Conservation (phyloP, 2,888 invertebrate genomes). For the Hydroisotoma schaefferi region DNA sequence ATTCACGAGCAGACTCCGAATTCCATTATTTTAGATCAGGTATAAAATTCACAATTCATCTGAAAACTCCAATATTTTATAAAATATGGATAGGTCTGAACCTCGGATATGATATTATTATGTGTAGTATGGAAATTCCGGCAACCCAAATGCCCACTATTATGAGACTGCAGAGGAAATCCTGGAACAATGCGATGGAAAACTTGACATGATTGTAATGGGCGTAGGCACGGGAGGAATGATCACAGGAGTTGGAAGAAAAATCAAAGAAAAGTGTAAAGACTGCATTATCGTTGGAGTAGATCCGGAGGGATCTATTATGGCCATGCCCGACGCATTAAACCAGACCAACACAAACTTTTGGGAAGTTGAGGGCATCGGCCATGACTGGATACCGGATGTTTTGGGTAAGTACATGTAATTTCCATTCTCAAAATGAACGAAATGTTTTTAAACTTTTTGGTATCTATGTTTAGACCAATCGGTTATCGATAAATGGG, state of each 20-base stretch:
- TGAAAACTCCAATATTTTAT: no score
- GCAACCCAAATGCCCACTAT: conserved; percentile 62
- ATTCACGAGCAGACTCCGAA: conserved; percentile 58
- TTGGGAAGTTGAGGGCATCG: conserved; percentile 63
- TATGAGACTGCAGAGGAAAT: conserved; percentile 62
- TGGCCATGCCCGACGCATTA: conserved; percentile 55
- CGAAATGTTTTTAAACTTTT: not conserved
- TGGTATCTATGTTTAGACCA: conserved; percentile 50
- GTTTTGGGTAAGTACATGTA: conserved; percentile 54
- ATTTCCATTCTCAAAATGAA: not conserved
- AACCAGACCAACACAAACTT: conserved; percentile 54
- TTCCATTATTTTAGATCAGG: conserved; percentile 60
- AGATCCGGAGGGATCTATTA: conserved; percentile 58
- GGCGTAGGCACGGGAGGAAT: conserved; percentile 56
- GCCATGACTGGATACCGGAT: conserved; percentile 62
- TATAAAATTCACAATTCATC: conserved; percentile 43
- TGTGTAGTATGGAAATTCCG: conserved; percentile 58
- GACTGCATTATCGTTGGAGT: conserved; percentile 58
- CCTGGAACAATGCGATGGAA: conserved; percentile 57
- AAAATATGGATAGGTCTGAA: no score
- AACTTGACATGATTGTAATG: conserved; percentile 58
- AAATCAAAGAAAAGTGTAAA: conserved; percentile 57
- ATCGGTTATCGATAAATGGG: conserved; percentile 57
- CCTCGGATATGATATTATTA: not conserved
- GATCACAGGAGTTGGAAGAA: conserved; percentile 59